Conservation (phyloP, 2,113 vertebrate genomes). For the Ahaetulla prasina region DNA sequence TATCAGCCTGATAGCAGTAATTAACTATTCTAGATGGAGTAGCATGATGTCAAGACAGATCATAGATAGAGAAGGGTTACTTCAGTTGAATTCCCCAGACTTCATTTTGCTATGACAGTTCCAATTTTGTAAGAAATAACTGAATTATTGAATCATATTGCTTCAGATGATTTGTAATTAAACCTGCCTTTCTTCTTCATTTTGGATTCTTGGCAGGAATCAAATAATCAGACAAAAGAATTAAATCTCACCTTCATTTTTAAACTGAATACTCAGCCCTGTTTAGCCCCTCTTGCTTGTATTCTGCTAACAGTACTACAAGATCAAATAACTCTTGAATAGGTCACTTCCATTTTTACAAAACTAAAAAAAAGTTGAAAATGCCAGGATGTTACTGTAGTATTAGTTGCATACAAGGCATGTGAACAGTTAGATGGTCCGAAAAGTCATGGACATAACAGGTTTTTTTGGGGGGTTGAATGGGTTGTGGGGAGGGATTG, state of each 20-base stretch:
- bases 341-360: no score
- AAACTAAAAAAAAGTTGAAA: neutral
- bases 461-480: no score
- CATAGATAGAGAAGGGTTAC: neutral
- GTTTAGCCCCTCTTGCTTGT: neutral
- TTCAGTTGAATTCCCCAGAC: neutral
- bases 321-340: neutral
- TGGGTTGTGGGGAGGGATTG: neutral
- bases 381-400: neutral
- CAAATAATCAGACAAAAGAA: neutral
- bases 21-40: neutral
- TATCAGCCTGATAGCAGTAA: neutral
- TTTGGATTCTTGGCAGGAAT: neutral
- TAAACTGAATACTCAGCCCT: neutral
- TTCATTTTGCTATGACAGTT: conserved; percentile 9
- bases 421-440: neutral
- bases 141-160: neutral
- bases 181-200: neutral
- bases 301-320: neutral
- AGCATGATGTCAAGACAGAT: neutral
- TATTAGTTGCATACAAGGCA: neutral
- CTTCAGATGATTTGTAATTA: conserved; percentile 2
- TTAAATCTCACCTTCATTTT: neutral
- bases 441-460: neutral
- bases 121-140: neutral